Evolutionary conservation across 2,113 vertebrate genomes (phyloP), one percentile per base, ranked within the genome.

Genomic region (Phalacrocorax carbo): DNA sequence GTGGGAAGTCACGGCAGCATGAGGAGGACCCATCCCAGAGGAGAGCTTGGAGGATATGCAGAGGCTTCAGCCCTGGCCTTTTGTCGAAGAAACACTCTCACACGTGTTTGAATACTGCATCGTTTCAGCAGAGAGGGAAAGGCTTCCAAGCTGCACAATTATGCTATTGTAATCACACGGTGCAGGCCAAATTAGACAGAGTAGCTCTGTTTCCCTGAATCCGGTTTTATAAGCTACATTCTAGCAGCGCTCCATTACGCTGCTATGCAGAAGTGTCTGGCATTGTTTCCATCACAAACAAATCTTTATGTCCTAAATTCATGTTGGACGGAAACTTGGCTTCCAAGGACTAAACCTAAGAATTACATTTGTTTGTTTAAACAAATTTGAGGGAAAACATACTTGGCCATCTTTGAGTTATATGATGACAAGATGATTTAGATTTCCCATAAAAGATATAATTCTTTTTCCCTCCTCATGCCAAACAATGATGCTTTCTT

Each of bases 341-440:
- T 92, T 97, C 88, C 68, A 88, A 60, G 55, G 71, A 64, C 87
- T 71, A 94, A 95, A 96, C 68, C 95, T 90, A 95, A 97, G 95
- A 96, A 97, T 88, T 97, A 97, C 88, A 90, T 97, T 97, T 96
- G 89, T 97, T 97, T 97, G 96, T 96, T 97, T 96, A 96, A 96
- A 95, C 85, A 96, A 96, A 97, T 95, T 94, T 93, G 95, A 96
- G 88, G 85, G 79, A 96, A 97, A 97, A 94, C 86, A 95, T 91
- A 91, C 91, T 96, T 94, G 88, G 95, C 82, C 90, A 93, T 96
- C 91, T 95, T 95, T 95, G 94, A 95, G 72, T 95, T 94, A 81
- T 90, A 93, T 89, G 94, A 97, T 94, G 95, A 97, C 91, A 97
- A 93, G 93, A 97, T 97, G 88, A 95, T 96, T 97, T 97, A 97